These are phyloP conservation scores for Piaya cayana DNA, from an alignment of 2,113 vertebrate genomes.

Conservation along the genomic window DNA sequence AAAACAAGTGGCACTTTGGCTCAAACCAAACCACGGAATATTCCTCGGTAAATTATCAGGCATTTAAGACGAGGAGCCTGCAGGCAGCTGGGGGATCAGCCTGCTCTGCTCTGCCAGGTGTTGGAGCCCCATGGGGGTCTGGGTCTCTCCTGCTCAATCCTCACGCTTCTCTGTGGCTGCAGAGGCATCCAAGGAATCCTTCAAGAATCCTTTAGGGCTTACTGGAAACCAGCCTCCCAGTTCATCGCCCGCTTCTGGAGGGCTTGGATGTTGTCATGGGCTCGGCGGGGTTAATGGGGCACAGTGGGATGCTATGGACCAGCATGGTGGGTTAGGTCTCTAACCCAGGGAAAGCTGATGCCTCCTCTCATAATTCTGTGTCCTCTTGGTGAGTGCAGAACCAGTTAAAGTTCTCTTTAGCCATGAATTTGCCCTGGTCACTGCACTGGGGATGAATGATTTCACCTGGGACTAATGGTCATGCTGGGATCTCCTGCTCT, in stretches of 20 bases:
- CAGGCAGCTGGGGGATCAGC: not conserved
- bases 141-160: not conserved
- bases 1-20: slow-evolving; percentile 46
- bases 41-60: not conserved
- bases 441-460: accelerated
- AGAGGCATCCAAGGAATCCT: not conserved
- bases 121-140: not conserved
- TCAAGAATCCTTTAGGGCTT: not conserved
- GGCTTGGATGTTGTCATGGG: not conserved
- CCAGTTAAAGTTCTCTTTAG: not conserved
- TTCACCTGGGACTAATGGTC: not conserved
- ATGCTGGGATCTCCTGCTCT: not conserved
- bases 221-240: not conserved
- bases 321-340: not conserved
- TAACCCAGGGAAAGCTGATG: not conserved
- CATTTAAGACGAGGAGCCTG: not conserved
- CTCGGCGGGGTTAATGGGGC: not conserved
- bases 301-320: not conserved
- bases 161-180: accelerated
- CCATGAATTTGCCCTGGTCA: not conserved
- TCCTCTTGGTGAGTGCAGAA: not conserved
- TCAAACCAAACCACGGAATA: not conserved
- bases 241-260: not conserved
- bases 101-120: not conserved
- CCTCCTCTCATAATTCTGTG: not conserved